Percentiles rank a stretch among this genome's conserved stretches.
Conservation (phyloP, 2,888 invertebrate genomes). For the Agonopterix alstromeriana region DNA sequence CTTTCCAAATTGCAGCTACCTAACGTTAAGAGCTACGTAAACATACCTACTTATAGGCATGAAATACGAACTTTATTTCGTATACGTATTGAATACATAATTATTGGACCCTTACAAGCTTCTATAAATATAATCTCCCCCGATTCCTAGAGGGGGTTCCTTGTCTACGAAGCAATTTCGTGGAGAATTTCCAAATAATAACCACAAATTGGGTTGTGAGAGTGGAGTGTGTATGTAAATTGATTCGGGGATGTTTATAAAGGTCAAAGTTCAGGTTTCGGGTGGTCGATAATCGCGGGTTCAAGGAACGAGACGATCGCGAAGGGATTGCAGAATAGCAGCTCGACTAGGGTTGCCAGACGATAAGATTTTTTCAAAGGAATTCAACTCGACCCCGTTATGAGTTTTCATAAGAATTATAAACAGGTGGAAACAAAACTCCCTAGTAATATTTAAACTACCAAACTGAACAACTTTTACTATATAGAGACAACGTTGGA, state of each 20-base stretch:
- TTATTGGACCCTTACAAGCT: constrained; percentile 12
- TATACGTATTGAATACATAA: constrained; percentile 1
- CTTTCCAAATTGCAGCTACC: no score
- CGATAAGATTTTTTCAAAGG: no score
- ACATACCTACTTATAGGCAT: no score
- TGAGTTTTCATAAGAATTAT: no score
- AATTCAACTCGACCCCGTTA: no score
- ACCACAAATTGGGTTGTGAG: constrained; percentile 19
- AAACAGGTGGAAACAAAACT: no score
- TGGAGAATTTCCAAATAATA: not conserved
- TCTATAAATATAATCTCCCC: constrained; percentile 16
- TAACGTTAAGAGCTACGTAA: no score
- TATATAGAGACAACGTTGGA: no score
- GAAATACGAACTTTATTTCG: not conserved
- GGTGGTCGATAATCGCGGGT: constrained; percentile 46
- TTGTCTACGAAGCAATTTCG: constrained; percentile 1
- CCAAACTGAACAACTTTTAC: no score
- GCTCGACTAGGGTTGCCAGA: constrained; percentile 11
- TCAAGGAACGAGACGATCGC: constrained; percentile 23
- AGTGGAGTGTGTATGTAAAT: constrained; percentile 21
- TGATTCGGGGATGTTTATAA: constrained; percentile 26
- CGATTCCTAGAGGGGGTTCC: constrained; percentile 10
- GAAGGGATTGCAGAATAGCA: constrained; percentile 28
- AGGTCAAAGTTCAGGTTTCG: constrained; percentile 58
- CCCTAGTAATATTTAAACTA: no score